Evolutionary conservation across 2,113 vertebrate genomes (phyloP).

Genomic region (Carassius gibelio): DNA sequence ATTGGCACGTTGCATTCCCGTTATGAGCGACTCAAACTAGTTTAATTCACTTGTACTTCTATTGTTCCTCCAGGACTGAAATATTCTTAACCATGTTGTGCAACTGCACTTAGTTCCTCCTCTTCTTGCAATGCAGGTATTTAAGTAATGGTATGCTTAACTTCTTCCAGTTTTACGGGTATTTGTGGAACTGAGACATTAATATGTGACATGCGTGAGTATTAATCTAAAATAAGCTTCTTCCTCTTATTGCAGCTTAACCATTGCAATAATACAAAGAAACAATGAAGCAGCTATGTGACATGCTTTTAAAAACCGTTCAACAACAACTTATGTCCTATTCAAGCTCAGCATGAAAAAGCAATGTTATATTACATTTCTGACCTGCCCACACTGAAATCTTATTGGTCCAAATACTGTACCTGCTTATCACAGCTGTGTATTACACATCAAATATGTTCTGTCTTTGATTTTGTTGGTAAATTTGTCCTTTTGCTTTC

Average conservation of each 20-base stretch:
- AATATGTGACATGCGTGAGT: constrained; percentile 20
- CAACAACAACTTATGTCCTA: neutral
- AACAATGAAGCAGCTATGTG: neutral
- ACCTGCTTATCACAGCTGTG: neutral
- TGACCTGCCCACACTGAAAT: neutral
- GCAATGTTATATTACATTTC: neutral
- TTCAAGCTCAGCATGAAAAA: neutral
- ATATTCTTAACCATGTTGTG: neutral
- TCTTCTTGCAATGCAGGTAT: constrained; percentile 1
- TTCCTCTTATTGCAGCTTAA: constrained; percentile 2
- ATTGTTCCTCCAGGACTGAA: constrained; percentile 3
- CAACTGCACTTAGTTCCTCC: neutral
- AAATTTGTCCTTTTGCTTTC: neutral
- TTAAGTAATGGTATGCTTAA: neutral
- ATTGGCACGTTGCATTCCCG: neutral
- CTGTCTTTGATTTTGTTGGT: neutral
- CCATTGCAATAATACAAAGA: neutral
- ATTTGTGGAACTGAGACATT: constrained; percentile 50
- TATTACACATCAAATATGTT: neutral
- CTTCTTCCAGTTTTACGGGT: neutral
- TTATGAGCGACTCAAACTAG: neutral
- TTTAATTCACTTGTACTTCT: neutral
- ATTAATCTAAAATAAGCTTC: constrained; percentile 13
- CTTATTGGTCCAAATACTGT: neutral
- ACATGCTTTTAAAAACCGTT: neutral